Conservation (phyloP, 2,113 vertebrate species). For the Mormoops blainvillei region DNA sequence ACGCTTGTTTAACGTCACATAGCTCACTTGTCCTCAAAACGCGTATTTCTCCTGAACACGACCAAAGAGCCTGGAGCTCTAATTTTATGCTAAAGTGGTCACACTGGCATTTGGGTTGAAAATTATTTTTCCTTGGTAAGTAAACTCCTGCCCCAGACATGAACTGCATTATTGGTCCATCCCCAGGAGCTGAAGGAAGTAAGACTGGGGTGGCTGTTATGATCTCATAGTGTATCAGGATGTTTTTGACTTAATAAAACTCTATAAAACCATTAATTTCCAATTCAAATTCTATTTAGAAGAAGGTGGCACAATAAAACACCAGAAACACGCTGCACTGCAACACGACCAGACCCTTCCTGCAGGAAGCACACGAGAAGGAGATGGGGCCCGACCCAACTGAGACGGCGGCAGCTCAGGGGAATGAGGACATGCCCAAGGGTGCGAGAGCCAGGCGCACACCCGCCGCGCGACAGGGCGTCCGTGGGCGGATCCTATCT, state of each 20-base stretch:
- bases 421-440: rapidly evolving
- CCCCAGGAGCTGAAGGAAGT: background rate
- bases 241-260: background rate
- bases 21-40: background rate
- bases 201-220: background rate
- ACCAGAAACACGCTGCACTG: background rate
- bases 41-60: background rate
- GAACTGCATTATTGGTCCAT: background rate
- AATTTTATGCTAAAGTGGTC: background rate
- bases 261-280: background rate
- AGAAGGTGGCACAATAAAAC: background rate
- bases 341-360: background rate
- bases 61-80: background rate
- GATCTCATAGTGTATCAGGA: background rate
- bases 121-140: background rate
- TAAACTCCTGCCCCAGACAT: background rate
- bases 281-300: background rate
- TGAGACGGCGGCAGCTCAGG: too few species aligned
- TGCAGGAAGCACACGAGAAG: background rate
- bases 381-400: rapidly evolving
- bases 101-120: background rate
- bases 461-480: background rate
- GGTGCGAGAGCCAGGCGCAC: background rate
- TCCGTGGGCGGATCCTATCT: background rate
- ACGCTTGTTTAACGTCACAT: background rate